Percentiles rank a stretch among this genome's conserved stretches.
Evolutionary conservation across 2,797 vertebrate species (phyloP).

Genomic region (Phrynocephalus forsythii): DNA sequence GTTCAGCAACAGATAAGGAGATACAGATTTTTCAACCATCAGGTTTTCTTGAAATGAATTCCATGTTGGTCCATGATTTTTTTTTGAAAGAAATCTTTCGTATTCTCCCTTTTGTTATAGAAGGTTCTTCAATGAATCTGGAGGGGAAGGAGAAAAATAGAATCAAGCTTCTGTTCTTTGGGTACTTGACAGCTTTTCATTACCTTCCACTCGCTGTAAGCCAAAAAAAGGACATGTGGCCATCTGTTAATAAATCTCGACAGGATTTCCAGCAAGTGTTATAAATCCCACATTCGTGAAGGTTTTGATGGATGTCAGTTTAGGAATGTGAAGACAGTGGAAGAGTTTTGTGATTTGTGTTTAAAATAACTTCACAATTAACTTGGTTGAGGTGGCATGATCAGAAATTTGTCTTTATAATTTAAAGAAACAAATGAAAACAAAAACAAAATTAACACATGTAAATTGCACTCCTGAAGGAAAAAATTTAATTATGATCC

Average conservation of each 20-base stretch:
- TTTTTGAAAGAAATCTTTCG: neutral
- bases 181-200: constrained; percentile 44
- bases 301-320: constrained; percentile 21
- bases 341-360: neutral
- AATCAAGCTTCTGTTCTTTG: constrained; percentile 22
- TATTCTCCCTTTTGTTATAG: neutral
- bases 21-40: constrained; percentile 6
- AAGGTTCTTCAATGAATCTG: constrained; percentile 12
- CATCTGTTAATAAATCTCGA: constrained; percentile 48
- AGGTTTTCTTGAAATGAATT: constrained; percentile 4
- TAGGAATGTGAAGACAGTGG: constrained; percentile 22
- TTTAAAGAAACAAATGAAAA: constrained; percentile 1
- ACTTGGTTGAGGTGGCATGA: constrained; percentile 26
- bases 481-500: neutral
- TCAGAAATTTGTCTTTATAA: neutral
- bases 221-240: constrained; percentile 38
- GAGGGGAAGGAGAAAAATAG: neutral
- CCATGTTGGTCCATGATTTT: neutral
- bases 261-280: constrained; percentile 40
- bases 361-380: constrained; percentile 43
- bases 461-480: neutral
- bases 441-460: neutral
- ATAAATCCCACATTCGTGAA: constrained; percentile 37
- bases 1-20: neutral
- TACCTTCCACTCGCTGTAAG: constrained; percentile 18